Conservation (phyloP, 2,888 invertebrate species). For the Dimorphilus gyrociliatus region DNA sequence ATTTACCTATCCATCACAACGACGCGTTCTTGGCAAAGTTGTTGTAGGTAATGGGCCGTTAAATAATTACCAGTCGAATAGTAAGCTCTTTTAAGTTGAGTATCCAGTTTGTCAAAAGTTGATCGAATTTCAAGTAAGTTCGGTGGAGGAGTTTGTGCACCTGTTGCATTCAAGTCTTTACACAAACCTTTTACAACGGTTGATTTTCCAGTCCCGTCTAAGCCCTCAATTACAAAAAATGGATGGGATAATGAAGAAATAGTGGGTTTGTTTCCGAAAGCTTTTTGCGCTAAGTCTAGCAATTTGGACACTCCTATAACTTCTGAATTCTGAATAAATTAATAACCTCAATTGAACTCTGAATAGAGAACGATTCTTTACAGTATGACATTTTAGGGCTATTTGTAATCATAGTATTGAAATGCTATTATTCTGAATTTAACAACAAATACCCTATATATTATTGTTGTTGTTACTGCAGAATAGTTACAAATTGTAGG, state of each 20-base stretch:
- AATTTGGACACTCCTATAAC: conserved; percentile 14
- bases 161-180: conserved; percentile 8
- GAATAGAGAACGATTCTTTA: too few relatives aligned
- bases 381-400: too few relatives aligned
- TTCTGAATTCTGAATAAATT: too few relatives aligned
- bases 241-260: conserved; percentile 15
- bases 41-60: conserved; percentile 13
- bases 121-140: too few relatives aligned
- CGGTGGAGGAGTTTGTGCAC: conserved; percentile 11
- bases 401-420: too few relatives aligned
- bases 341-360: too few relatives aligned
- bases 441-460: too few relatives aligned
- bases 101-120: conserved; percentile 15
- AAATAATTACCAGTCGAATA: conserved; percentile 19
- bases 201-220: conserved; percentile 16
- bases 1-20: conserved; percentile 20
- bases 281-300: conserved; percentile 12
- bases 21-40: conserved; percentile 12
- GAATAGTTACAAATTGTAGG: too few relatives aligned
- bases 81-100: conserved; percentile 16
- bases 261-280: too few relatives aligned
- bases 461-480: too few relatives aligned
- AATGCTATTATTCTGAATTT: too few relatives aligned
- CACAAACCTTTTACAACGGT: not conserved
- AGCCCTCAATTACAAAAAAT: conserved; percentile 19